Percentiles rank a stretch among this genome's conserved stretches.
phyloP scores from a whole-genome alignment of 1,140 invertebrate species.

The Meloidogyne floridensis region DNA sequence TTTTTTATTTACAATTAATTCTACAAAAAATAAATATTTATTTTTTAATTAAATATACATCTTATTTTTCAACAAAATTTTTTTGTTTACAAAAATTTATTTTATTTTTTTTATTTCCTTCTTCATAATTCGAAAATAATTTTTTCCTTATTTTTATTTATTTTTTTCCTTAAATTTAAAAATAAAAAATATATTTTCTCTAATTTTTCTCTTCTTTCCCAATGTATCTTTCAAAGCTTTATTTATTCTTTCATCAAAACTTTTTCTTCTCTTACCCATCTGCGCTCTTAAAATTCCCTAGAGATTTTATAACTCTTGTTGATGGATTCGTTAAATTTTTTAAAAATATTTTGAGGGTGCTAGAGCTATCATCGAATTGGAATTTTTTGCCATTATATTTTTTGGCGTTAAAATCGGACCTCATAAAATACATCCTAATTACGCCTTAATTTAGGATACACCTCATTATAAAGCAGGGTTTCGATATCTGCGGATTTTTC shows the following conservation, averaged over 20 bases:
- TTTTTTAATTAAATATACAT: too few relatives aligned
- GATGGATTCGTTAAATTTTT: background rate
- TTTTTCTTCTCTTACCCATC: background rate
- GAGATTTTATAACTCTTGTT: background rate
- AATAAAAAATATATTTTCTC: background rate
- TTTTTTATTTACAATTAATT: too few relatives aligned
- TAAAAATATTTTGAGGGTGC: background rate
- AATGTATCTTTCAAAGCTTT: background rate
- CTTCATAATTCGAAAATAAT: background rate
- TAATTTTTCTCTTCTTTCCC: conserved; percentile 20
- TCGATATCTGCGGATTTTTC: too few relatives aligned
- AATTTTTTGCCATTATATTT: conserved; percentile 10
- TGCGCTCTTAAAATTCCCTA: background rate
- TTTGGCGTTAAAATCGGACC: background rate
- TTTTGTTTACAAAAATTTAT: too few relatives aligned
- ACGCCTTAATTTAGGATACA: too few relatives aligned
- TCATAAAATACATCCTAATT: too few relatives aligned
- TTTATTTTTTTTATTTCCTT: too few relatives aligned
- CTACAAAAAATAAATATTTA: too few relatives aligned
- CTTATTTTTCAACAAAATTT: too few relatives aligned
- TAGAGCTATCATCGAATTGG: conserved; percentile 6
- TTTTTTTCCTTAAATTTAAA: background rate
- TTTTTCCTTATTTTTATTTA: background rate
- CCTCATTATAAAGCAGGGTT: too few relatives aligned
- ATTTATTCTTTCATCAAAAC: background rate